Evolutionary conservation across 2,797 vertebrate species (phyloP), one percentile per base, ranked within the genome.

Genomic region (Mycteria americana): DNA sequence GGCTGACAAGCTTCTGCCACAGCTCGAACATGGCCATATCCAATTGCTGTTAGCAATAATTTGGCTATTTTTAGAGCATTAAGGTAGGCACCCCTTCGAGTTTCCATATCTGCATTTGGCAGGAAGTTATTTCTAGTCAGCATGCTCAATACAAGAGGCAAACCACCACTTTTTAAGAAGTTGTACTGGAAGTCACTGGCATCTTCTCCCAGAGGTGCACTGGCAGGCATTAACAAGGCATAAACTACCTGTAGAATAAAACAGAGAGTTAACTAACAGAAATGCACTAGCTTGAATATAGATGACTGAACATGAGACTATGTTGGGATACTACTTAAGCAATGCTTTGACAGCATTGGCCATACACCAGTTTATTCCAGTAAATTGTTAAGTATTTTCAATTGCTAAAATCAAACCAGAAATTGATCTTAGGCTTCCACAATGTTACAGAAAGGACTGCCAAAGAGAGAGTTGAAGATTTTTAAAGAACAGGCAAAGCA

Each of bases 51-150:
- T 56, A 99, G 98, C 85, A 99, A 98, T 65, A 99, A 98, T 98
- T 99, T 99, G 97, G 99, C 99, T 95, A 99, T 99, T 98, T 99
- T 99, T 92, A 99, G 98, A 43, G 99, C 99, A 50, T 99, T 99
- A 95, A 99, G 99, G 98, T 99, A 99, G 93, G 99, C 99, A 95
- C 99, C 99, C 77, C 99, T 99, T 83, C 99, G 98, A 45, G 99
- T 99, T 98, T 99, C 99, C 99, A 99, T 99, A 97, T 99, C 99
- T 28, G 99, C 99, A 46, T 99, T 99, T 94, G 99, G 99, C 95
- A 99, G 98, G 97, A 99, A 99, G 98, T 99, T 99, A 98, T 99
- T 99, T 97, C 99, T 98, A 64, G 99, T 99, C 96, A 99, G 99
- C 99, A 99, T 99, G 98, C 99, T 99, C 98, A 99, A 93, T 51